Evolutionary conservation across 2,797 vertebrate genomes (phyloP).

Genomic region (Parauchenoglanis ngamensis): DNA sequence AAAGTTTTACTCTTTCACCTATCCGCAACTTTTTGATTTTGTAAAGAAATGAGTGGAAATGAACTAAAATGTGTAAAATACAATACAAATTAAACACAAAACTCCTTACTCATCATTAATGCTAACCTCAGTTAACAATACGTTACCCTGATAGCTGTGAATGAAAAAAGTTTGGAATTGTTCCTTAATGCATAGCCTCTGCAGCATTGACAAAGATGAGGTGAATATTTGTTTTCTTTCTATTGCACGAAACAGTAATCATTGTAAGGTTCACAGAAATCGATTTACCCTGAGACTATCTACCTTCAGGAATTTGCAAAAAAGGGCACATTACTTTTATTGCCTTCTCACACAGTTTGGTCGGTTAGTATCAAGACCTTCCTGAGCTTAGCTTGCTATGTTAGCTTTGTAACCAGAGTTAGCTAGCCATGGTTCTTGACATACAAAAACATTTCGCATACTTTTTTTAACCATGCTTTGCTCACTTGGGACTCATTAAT

Average conservation of each 20-base stretch:
- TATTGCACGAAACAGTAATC: neutral
- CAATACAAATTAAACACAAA: neutral
- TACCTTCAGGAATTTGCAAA: no score
- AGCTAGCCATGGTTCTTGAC: neutral
- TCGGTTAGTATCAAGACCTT: neutral
- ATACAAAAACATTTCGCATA: neutral
- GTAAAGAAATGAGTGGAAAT: neutral
- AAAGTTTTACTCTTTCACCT: neutral
- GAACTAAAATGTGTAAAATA: neutral
- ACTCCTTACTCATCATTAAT: neutral
- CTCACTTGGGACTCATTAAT: neutral
- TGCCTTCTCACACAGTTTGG: no score
- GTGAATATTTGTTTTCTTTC: neutral
- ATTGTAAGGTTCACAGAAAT: neutral
- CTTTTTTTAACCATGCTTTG: neutral
- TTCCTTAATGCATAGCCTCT: neutral
- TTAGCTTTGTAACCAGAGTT: neutral
- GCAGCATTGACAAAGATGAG: neutral
- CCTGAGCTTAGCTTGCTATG: no score
- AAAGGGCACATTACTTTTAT: no score
- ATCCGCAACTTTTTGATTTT: neutral
- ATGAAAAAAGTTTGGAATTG: neutral
- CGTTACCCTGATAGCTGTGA: neutral
- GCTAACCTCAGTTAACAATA: neutral
- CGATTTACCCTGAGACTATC: neutral